phyloP scores from a whole-genome alignment of 2,888 invertebrate species.

The Colletes collaris region DNA sequence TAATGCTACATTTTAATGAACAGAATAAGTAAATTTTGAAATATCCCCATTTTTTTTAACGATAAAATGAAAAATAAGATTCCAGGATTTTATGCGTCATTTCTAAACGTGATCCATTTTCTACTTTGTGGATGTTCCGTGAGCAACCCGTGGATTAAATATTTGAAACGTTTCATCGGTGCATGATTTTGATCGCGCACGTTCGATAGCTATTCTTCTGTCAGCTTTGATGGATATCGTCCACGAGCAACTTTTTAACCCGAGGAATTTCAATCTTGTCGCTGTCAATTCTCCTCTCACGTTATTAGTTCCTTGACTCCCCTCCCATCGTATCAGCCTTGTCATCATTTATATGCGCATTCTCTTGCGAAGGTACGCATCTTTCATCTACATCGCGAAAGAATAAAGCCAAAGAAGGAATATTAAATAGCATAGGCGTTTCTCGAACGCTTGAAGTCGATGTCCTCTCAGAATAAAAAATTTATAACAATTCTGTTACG shows the following conservation, averaged over 20 bases:
- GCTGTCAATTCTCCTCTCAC: slow-evolving; percentile 66
- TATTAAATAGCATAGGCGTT: neutral
- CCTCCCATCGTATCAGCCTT: slow-evolving; percentile 19
- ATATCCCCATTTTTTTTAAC: no score
- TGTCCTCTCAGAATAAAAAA: no score
- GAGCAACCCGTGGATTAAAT: neutral
- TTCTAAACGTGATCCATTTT: slow-evolving; percentile 6
- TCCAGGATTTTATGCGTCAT: neutral
- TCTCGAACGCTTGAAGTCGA: neutral
- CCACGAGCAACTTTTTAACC: slow-evolving; percentile 65
- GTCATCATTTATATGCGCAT: slow-evolving; percentile 2
- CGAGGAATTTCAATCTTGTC: slow-evolving; percentile 72
- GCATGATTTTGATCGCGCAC: slow-evolving; percentile 15
- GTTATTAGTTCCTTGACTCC: slow-evolving; percentile 27
- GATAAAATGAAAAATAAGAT: no score
- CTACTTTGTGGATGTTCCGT: neutral
- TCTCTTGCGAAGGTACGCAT: neutral
- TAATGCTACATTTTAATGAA: no score
- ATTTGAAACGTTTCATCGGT: slow-evolving; percentile 9
- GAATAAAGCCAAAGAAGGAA: neutral
- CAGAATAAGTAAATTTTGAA: no score
- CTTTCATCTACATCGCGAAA: neutral
- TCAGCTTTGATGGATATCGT: slow-evolving; percentile 34
- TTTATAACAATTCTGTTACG: no score
- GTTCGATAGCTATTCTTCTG: slow-evolving; percentile 13